Evolutionary conservation across 2,797 vertebrate species (phyloP), one percentile per base, ranked within the genome.

Genomic region (Characodon lateralis): DNA sequence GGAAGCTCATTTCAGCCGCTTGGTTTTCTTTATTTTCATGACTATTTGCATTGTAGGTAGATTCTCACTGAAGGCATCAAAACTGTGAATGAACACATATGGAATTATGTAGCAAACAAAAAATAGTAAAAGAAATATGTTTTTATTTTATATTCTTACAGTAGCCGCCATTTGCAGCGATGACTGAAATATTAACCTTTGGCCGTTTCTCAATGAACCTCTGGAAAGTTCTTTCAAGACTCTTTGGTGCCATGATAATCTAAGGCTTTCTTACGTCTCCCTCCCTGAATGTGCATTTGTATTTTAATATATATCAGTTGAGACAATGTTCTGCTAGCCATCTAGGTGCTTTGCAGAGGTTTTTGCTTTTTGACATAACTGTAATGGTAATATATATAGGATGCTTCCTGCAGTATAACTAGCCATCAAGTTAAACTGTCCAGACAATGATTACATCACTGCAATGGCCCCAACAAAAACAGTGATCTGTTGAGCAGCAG

Each of bases 381-480:
- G 63, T 39, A 66, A 41, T 41, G 35, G 63, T 31, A 65, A 39
- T 39, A 9, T 46, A n/a, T 68, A 43, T 28, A 20, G 4, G 4
- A 13, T 68, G 39, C 39, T 68, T 46, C 41, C 66, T 69, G 66
- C 46, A 69, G 41, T 68, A n/a, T 69, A 7, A 46, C 41, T 24
- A 70, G 66, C 72, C 46, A 55, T 59, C 28, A 72, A 48, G 72
- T 26, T 0, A 51, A 61, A 43, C 65, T 39, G 51, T 26, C 65
- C 50, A 58, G 71, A 70, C 22, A 65, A 77, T 78, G 28, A 12
- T 58, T 56, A 65, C 53, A 53, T 73, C 16, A 61, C 72, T 55
- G 75, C 80, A 59, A n/a, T 75, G 88, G 88, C 91, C 90, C 89
- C 93, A 93, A 88, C 88, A 86, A 89, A 94, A 95, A 94, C 93